Conservation (phyloP, 2,113 vertebrate species). For the Sinosuthora webbiana region DNA sequence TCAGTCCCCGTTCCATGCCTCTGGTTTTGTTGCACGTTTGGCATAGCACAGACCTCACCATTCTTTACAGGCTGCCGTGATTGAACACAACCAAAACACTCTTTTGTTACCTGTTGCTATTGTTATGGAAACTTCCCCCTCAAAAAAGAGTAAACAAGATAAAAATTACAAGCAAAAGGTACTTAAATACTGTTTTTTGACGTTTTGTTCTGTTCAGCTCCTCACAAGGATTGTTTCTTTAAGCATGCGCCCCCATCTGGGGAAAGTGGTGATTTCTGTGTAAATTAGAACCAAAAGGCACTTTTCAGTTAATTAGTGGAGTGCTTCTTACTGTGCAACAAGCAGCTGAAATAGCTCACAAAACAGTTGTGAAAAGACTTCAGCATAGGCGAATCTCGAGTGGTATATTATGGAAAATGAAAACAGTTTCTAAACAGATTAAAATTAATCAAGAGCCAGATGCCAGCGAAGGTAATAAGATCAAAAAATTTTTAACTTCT, state of each 20-base stretch:
- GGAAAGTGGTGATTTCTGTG: background rate
- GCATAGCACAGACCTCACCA: background rate
- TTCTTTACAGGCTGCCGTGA: background rate
- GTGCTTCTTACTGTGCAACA: background rate
- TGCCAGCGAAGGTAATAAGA: background rate
- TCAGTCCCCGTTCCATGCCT: background rate
- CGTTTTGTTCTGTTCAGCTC: background rate
- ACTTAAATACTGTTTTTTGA: background rate
- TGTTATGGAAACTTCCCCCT: background rate
- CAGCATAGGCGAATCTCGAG: background rate
- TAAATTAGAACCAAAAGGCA: background rate
- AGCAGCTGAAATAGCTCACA: background rate
- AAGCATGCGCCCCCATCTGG: background rate
- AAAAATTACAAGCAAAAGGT: background rate
- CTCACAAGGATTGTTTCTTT: background rate
- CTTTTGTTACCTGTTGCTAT: background rate
- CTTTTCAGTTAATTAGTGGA: background rate
- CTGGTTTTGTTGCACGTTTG: background rate
- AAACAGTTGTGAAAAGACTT: background rate
- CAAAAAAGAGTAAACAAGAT: accelerated
- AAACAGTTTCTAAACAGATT: background rate
- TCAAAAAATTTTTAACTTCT: background rate
- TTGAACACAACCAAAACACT: background rate
- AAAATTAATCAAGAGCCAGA: background rate
- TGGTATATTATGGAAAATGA: background rate